These are phyloP conservation scores for Carpatolechia fugitivella DNA, from an alignment of 2,888 invertebrate genomes.

Conservation along the genomic window DNA sequence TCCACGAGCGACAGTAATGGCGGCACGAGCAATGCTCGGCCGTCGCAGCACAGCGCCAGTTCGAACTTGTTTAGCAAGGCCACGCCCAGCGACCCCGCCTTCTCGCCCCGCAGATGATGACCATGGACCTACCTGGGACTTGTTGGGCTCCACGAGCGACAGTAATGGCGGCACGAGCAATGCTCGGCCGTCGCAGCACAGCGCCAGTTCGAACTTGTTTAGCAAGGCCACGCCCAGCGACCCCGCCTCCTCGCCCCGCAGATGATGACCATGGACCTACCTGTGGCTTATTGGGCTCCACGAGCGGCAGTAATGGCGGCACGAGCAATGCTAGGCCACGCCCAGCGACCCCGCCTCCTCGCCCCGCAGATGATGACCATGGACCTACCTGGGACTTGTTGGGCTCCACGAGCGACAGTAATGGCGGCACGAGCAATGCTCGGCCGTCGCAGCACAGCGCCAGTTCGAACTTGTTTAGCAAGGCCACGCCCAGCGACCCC, in stretches of 20 bases:
- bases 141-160: conserved; percentile 79
- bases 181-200: conserved; percentile 96
- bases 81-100: conserved; percentile 89
- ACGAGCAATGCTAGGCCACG: conserved; percentile 94
- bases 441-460: conserved; percentile 97
- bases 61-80: conserved; percentile 97
- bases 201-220: conserved; percentile 98
- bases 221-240: conserved; percentile 94
- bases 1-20: conserved; percentile 87
- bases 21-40: conserved; percentile 89
- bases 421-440: conserved; percentile 93
- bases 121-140: conserved; percentile 37
- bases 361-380: too few relatives aligned
- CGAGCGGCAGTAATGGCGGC: conserved; percentile 91
- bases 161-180: conserved; percentile 95
- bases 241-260: conserved; percentile 73
- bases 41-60: conserved; percentile 97
- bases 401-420: conserved; percentile 84
- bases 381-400: conserved; percentile 45
- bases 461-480: conserved; percentile 98
- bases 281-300: conserved; percentile 47
- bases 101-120: conserved; percentile 54
- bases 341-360: too few relatives aligned
- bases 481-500: conserved; percentile 90
- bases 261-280: conserved; percentile 64